Percentiles rank a stretch among this genome's conserved stretches.
Evolutionary conservation across 2,113 vertebrate genomes (phyloP).

Genomic region (Benthochromis sp.): DNA sequence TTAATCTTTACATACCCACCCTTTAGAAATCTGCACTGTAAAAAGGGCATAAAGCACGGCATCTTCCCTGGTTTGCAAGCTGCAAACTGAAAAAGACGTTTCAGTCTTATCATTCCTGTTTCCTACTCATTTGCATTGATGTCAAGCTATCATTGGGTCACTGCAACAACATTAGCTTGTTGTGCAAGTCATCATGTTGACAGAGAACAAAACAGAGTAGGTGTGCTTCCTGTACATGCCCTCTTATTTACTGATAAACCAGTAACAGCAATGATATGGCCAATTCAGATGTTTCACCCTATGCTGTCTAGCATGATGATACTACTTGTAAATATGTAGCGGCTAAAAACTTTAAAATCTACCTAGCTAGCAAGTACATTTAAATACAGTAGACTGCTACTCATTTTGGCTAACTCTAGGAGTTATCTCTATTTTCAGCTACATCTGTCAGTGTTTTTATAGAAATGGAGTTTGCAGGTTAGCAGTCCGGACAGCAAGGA

Average conservation of each 20-base stretch:
- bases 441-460: not conserved
- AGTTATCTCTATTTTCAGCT: not conserved
- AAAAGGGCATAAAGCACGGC: fast-evolving
- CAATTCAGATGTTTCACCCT: not conserved
- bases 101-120: not conserved
- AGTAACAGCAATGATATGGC: not conserved
- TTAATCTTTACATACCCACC: not conserved
- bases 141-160: not conserved
- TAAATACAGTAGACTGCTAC: not conserved
- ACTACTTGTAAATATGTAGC: not conserved
- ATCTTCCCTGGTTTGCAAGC: not conserved
- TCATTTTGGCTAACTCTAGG: not conserved
- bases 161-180: not conserved
- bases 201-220: not conserved
- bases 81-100: not conserved
- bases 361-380: not conserved
- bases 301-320: not conserved
- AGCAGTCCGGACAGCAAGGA: not conserved
- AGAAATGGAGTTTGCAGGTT: not conserved
- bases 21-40: not conserved
- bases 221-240: not conserved
- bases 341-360: not conserved
- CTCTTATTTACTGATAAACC: not conserved
- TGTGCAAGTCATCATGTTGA: not conserved
- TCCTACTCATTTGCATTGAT: not conserved